Conservation (phyloP, 2,888 invertebrate species). For the Carpatolechia fugitivella region DNA sequence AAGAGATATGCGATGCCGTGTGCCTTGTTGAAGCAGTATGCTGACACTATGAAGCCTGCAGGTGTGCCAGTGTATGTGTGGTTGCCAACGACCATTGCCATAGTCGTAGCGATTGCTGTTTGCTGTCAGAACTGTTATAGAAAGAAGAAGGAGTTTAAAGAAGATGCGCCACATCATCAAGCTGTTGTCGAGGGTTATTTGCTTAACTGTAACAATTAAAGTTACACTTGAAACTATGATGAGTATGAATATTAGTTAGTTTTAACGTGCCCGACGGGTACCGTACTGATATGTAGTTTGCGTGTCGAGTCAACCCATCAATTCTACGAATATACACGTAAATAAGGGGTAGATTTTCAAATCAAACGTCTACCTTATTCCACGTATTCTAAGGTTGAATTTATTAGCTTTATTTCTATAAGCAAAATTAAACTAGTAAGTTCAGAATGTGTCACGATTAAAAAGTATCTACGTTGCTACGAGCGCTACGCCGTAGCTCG, state of each 20-base stretch:
- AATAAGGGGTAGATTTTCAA: no score
- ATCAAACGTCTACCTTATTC: not conserved
- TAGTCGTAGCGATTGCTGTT: constrained; percentile 46
- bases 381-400: not conserved
- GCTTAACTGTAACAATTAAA: constrained; percentile 34
- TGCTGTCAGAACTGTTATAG: constrained; percentile 51
- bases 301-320: not conserved
- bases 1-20: constrained; percentile 56
- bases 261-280: no score
- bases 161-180: constrained; percentile 44
- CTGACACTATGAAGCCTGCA: constrained; percentile 55
- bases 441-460: no score
- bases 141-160: constrained; percentile 40
- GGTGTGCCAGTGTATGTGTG: constrained; percentile 64
- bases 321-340: no score
- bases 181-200: constrained; percentile 42
- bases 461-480: not conserved
- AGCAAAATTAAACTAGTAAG: no score
- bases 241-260: no score
- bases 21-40: constrained; percentile 56
- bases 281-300: not conserved
- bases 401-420: not conserved
- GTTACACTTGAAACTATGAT: no score
- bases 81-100: constrained; percentile 53
- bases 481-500: not conserved